Base-by-base conservation (phyloP, 2,888 invertebrate species). In the Trissolcus brochymenae region DNA sequence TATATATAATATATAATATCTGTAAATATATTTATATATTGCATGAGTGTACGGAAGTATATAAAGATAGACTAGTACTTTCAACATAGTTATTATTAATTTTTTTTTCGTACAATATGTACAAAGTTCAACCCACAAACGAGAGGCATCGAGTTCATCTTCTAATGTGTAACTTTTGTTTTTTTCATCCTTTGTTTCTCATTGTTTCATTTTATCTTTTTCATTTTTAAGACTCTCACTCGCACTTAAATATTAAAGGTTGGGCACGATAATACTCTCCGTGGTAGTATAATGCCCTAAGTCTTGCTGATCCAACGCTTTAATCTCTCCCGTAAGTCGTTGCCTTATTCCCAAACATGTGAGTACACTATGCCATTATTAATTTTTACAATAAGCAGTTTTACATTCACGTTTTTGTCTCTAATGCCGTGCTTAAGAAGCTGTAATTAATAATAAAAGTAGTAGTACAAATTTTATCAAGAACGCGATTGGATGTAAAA, bases 211-310 rank as follows among this genome's bases (percentile, higher is more conserved):
- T 59, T 73, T 56, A 79, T 81, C 79, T 75, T 82, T 17, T 49
- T 49, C 43, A 84, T 83, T 82, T 83, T 82, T 83, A 82, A 85
- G 84, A 86, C 85, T 88, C 86, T 87, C 88, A 87, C 86, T 87
- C 87, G 85, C 86, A 88, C 88, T 88, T 88, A 88, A 87, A 88
- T 87, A 87, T 88, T 88, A 88, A 88, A 87, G 85, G 87, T 88
- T 88, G 89, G 89, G 88, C 88, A 89, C 86, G 82, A 89, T 89
- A 89, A 88, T 89, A 89, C 88, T 88, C 88, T 85, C 81, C 86
- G 86, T 87, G 88, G 84, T 89, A 88, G 82, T 88, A 88, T 88
- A 88, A 89, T 89, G 89, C 88, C 88, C 88, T 88, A 87, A 88
- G 88, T 88, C 88, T 89, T 88, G 88, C 88, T 89, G 88, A 87